Percentiles rank a stretch among this genome's conserved stretches.
Conservation (phyloP, 2,113 vertebrate genomes). For the Nothocercus julius region DNA sequence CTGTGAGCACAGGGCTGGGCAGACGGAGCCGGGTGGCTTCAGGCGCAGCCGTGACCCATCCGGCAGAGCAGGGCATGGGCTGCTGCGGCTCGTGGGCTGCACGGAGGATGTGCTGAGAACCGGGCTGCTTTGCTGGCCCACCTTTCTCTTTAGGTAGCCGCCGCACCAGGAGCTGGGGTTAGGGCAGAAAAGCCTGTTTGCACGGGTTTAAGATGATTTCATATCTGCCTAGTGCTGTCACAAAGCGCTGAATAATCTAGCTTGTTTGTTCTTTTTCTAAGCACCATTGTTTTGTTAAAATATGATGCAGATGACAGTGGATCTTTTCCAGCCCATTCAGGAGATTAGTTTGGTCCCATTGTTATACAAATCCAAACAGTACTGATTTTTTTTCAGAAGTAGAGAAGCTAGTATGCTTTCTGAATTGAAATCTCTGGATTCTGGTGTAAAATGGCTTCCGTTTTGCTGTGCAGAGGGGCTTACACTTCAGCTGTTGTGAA, state of each 20-base stretch:
- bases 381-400: background rate
- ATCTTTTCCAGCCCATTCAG: background rate
- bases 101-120: background rate
- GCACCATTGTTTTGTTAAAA: background rate
- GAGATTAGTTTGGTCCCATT: background rate
- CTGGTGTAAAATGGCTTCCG: background rate
- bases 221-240: background rate
- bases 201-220: background rate
- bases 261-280: background rate
- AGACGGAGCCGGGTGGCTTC: rapidly evolving
- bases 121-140: background rate
- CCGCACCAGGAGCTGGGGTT: background rate
- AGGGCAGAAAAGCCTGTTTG: background rate
- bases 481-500: background rate
- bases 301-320: background rate
- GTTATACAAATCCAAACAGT: background rate
- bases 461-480: background rate
- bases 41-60: rapidly evolving
- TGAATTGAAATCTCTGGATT: rapidly evolving
- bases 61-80: background rate
- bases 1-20: background rate
- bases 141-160: background rate
- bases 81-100: background rate
- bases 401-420: background rate
- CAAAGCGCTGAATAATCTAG: rapidly evolving